A percentile compares a stretch with the other conserved stretches of the same genome.
Evolutionary conservation across 2,888 invertebrate genomes (phyloP).

Genomic region (Tolmerus cingulatus): DNA sequence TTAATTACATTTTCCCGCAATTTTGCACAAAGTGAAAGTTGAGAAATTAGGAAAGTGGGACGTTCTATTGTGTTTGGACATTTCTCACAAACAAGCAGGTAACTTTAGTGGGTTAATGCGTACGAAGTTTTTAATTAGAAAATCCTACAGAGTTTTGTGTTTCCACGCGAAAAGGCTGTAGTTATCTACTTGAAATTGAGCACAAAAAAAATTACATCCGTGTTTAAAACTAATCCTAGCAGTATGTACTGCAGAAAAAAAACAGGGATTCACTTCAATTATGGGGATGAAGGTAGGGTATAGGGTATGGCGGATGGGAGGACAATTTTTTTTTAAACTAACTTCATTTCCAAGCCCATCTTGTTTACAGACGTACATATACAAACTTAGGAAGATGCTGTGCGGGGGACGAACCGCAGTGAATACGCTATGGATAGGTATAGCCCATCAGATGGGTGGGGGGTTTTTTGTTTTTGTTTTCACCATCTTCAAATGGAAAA

Average conservation of each 20-base stretch:
- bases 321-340: neutral
- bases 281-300: neutral
- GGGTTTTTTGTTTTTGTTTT: neutral
- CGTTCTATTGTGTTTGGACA: neutral
- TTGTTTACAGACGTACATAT: neutral
- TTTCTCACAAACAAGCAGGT: neutral
- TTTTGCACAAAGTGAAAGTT: neutral
- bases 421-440: neutral
- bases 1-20: neutral
- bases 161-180: neutral
- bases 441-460: neutral
- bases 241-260: neutral
- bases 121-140: neutral
- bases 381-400: neutral
- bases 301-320: neutral
- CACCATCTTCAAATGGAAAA: constrained; percentile 15
- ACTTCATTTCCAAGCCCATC: neutral
- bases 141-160: neutral
- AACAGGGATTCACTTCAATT: constrained; percentile 16
- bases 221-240: neutral
- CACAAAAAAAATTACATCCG: neutral
- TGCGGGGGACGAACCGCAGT: neutral
- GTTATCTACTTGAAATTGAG: neutral
- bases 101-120: neutral
- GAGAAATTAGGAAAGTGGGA: neutral